Evolutionary conservation across 2,888 invertebrate species (phyloP).

Genomic region (Andrena minutula): DNA sequence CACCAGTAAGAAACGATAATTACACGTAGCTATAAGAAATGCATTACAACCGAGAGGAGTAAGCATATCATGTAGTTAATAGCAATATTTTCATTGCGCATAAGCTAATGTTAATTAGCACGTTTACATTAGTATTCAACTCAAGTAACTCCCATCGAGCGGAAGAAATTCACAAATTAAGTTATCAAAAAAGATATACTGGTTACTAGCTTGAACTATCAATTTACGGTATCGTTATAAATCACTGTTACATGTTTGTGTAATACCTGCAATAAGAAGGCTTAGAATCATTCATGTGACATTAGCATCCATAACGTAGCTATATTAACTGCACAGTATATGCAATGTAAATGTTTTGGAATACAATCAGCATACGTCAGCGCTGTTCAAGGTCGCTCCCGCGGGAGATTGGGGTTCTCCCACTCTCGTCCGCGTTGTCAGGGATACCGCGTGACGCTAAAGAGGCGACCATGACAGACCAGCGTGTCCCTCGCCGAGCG

Average conservation of each 20-base stretch:
- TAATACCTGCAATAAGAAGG: background rate
- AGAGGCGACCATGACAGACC: no score
- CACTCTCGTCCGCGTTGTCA: no score
- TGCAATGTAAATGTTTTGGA: constrained; percentile 11
- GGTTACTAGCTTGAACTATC: background rate
- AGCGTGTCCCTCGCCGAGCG: no score
- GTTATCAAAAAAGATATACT: background rate
- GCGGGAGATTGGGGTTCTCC: no score
- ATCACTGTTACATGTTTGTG: background rate
- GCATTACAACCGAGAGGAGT: background rate
- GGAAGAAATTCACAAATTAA: background rate
- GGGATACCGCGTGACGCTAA: no score
- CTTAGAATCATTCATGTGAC: constrained; percentile 16
- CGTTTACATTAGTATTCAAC: background rate
- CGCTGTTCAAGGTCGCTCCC: no score
- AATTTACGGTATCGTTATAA: background rate
- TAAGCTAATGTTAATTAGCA: background rate
- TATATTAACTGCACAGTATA: constrained; percentile 3
- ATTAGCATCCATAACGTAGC: constrained; percentile 23
- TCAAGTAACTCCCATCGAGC: background rate
- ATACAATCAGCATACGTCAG: constrained; percentile 2
- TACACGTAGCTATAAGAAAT: constrained; percentile 11
- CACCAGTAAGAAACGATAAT: constrained; percentile 13
- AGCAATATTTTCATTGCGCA: background rate
- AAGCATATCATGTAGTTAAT: background rate